These are phyloP conservation scores for Apocheima hispidaria DNA, from an alignment of 2,888 invertebrate genomes.

Conservation along the genomic window DNA sequence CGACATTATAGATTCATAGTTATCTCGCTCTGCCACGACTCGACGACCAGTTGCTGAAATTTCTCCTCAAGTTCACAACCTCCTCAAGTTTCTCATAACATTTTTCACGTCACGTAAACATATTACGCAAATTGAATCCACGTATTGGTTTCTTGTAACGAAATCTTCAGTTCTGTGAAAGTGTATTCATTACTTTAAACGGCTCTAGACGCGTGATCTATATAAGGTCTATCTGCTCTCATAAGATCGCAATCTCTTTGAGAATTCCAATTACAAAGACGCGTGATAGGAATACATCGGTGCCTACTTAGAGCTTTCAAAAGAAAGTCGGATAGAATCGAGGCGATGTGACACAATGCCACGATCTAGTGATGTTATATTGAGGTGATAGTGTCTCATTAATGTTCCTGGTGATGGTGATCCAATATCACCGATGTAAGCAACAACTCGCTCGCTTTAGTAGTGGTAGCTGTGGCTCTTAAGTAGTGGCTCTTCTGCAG, in stretches of 20 bases:
- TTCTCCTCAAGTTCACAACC: background rate
- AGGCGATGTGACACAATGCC: background rate
- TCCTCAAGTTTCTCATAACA: background rate
- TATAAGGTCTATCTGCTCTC: conserved; percentile 65
- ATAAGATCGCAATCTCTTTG: conserved; percentile 72
- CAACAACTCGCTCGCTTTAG: too few species aligned
- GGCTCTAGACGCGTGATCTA: conserved; percentile 63
- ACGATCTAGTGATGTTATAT: background rate
- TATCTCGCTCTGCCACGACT: too few species aligned
- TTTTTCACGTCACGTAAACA: conserved; percentile 35
- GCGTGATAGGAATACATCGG: conserved; percentile 65
- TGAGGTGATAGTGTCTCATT: background rate
- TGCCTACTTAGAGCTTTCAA: conserved; percentile 28
- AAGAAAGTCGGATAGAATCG: conserved; percentile 21
- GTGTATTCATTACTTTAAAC: conserved; percentile 54
- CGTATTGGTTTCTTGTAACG: conserved; percentile 32
- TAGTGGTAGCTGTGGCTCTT: too few species aligned
- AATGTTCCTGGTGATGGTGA: background rate
- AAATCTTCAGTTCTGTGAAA: conserved; percentile 43
- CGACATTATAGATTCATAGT: too few species aligned
- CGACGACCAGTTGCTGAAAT: too few species aligned
- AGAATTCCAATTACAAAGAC: conserved; percentile 77
- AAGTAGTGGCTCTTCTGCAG: too few species aligned
- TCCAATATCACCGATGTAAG: background rate
- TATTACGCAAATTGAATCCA: conserved; percentile 38